Percentiles rank a stretch among this genome's conserved stretches.
Evolutionary conservation across 53 echinoderm and acorn worm species (phyloP).

Genomic region (Luidia sarsii): DNA sequence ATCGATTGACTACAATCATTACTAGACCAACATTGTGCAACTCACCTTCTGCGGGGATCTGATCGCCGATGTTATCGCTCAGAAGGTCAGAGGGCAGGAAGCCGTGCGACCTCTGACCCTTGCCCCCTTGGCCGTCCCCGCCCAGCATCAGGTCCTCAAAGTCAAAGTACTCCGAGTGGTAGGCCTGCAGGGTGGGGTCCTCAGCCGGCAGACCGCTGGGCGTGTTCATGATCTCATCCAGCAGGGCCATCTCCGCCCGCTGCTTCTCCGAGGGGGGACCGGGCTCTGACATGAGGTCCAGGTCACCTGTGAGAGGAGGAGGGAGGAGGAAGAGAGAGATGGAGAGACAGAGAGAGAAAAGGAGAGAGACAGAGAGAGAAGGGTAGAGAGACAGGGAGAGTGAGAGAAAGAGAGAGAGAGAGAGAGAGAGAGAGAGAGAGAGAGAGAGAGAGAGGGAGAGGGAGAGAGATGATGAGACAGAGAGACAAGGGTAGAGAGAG

Average conservation of each 20-base stretch:
- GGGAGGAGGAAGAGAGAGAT: neutral
- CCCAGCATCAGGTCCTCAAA: constrained; percentile 47
- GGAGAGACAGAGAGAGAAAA: neutral
- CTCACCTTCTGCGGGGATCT: constrained; percentile 52
- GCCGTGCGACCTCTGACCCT: constrained; percentile 51
- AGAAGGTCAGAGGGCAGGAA: constrained; percentile 94
- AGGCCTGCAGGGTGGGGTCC: constrained; percentile 7
- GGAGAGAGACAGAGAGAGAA: neutral
- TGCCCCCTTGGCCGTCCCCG: constrained; percentile 12
- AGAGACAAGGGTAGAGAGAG: no score
- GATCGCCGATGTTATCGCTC: constrained; percentile 65
- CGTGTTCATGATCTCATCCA: constrained; percentile 96
- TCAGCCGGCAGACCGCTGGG: constrained; percentile 79
- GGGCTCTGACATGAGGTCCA: constrained; percentile 83
- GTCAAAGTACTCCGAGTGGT: constrained; percentile 62
- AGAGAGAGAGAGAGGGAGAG: no score
- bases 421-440: no score
- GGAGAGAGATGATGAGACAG: no score
- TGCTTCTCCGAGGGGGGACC: constrained; percentile 41
- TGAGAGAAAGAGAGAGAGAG: no score
- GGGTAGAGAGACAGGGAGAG: neutral
- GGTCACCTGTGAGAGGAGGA: neutral
- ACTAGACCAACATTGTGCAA: neutral
- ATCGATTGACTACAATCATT: neutral
- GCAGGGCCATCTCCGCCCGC: constrained; percentile 82